These are phyloP conservation scores for Lanistes nyassanus DNA, from an alignment of 1,140 invertebrate species.

Conservation along the genomic window DNA sequence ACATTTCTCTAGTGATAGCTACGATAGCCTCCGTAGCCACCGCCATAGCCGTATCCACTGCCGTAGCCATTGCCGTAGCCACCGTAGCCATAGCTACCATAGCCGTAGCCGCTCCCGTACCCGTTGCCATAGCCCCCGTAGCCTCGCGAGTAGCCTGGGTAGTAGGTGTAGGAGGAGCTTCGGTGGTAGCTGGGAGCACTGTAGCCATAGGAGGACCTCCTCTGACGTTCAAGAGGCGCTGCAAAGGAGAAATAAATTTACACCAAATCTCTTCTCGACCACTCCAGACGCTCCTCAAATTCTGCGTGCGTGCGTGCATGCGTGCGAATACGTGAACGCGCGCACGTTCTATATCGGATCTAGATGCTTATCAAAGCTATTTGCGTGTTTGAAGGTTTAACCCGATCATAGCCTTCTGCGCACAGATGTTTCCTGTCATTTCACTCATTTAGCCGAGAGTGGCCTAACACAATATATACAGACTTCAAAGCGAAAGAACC, in stretches of 20 bases:
- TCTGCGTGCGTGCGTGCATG: neutral
- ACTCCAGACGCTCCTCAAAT: neutral
- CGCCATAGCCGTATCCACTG: neutral
- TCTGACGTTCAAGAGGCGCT: neutral
- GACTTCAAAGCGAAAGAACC: no score
- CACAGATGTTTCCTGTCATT: no score
- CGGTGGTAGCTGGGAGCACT: neutral
- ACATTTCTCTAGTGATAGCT: neutral
- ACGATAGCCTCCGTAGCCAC: neutral
- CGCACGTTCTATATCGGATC: no score
- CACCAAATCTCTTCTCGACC: neutral
- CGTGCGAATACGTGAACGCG: no score
- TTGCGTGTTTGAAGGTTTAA: no score
- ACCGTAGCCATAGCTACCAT: neutral
- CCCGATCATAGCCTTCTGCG: no score
- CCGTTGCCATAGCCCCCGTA: neutral
- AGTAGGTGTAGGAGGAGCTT: conserved; percentile 2
- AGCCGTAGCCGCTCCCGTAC: neutral
- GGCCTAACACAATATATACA: no score
- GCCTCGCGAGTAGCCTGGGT: neutral
- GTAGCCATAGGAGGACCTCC: neutral
- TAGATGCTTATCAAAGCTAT: no score
- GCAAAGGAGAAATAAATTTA: neutral
- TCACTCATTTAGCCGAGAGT: no score
- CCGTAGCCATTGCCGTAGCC: neutral